Evolutionary conservation across 2,797 vertebrate genomes (phyloP).

Genomic region (Anableps anableps): DNA sequence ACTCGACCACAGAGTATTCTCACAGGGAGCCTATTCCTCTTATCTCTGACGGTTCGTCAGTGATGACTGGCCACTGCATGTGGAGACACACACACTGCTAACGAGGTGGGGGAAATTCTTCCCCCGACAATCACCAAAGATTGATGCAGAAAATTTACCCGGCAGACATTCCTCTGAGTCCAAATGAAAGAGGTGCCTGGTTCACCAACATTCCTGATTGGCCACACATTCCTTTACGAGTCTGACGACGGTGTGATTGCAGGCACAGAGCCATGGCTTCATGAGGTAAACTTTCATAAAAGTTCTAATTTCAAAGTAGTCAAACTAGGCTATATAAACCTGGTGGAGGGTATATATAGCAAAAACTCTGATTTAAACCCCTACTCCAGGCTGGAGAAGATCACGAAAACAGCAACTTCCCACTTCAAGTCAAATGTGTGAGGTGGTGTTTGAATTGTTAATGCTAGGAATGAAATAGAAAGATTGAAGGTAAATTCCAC

Average conservation of each 20-base stretch:
- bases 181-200: constrained; percentile 73
- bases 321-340: constrained; percentile 30
- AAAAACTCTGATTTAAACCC: constrained; percentile 1
- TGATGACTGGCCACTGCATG: constrained; percentile 54
- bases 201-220: constrained; percentile 73
- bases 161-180: constrained; percentile 66
- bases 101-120: constrained; percentile 61
- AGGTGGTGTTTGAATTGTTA: constrained; percentile 1
- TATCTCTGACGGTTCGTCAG: constrained; percentile 65
- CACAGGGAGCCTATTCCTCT: constrained; percentile 58
- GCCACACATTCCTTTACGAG: constrained; percentile 69
- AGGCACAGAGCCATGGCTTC: constrained; percentile 31
- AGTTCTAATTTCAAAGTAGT: constrained; percentile 22
- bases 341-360: constrained; percentile 1
- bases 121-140: constrained; percentile 52
- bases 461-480: background rate
- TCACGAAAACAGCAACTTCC: background rate
- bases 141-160: constrained; percentile 66
- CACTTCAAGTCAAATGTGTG: background rate
- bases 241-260: constrained; percentile 45
- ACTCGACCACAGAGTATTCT: constrained; percentile 59
- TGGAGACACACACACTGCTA: constrained; percentile 62
- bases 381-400: background rate
- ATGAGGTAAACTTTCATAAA: constrained; percentile 40
- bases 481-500: background rate